Evolutionary conservation across 2,113 vertebrate genomes (phyloP), one percentile per base, ranked within the genome.

Genomic region (Malurus elegans): DNA sequence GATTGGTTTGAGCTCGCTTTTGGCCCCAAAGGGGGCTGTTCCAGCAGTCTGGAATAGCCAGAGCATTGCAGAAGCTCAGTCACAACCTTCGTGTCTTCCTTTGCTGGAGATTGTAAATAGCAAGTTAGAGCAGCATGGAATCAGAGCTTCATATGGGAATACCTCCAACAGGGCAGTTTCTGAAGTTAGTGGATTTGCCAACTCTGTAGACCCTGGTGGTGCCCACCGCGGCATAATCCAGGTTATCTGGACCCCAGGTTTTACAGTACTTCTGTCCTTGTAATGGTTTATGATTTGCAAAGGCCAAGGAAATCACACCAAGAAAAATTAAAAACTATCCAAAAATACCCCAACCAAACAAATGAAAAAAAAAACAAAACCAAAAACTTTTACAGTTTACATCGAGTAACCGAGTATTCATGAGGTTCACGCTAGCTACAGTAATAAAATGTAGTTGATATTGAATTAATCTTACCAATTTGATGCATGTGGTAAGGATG

Each of bases 401-500:
- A 1, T 64, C 40, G 47, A 66, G 28, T 80, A 73, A 67, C 14
- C 86, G 44, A 60, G 21, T 60, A 82, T 76, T 40, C 45, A 45
- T 40, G 64, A 93, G 50, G 51, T 51, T 86, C 72, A 74, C 32
- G 45, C 65, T 79, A 86, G 60, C 28, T 79, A 67, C 1, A 6
- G 69, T 48, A 76, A 92, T 51, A 79, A 84, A 91, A 79, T 48
- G 58, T 78, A 88, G 47, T 56, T 90, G 85, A 56, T 79, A 92
- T 15, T 83, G 66, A 84, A 89, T 95, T 86, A 78, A 92, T 95
- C 65, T 96, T 93, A 58, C 91, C 95, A 88, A 78, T 65, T 75
- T 88, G 92, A 58, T 88, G 88, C 38, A 87, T 92, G 85, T 94
- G 93, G 92, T 95, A 97, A 97, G 96, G 93, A 90, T 89, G 87